Percentiles rank a stretch among this genome's conserved stretches.
These are phyloP conservation scores for Maccullochella peelii DNA, from an alignment of 2,113 vertebrate species.

Conservation along the genomic window DNA sequence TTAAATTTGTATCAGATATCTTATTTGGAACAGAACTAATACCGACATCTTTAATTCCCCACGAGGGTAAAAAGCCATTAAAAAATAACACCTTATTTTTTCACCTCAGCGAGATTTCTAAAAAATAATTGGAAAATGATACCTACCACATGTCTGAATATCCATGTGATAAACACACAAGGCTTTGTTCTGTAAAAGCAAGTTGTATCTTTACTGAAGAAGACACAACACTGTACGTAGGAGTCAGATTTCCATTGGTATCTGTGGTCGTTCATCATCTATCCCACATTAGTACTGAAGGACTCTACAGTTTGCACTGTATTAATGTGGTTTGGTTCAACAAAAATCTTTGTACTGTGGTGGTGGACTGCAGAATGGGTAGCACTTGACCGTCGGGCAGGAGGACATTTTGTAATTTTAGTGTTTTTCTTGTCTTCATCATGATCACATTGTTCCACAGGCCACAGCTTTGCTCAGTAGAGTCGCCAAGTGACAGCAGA, in stretches of 20 bases:
- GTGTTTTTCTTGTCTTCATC: not conserved
- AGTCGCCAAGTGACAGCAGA: not conserved
- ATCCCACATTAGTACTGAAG: constrained; percentile 18
- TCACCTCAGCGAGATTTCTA: not conserved
- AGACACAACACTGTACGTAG: not conserved
- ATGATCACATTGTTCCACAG: constrained; percentile 21
- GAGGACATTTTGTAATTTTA: constrained; percentile 15
- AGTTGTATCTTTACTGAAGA: not conserved
- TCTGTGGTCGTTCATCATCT: constrained; percentile 17
- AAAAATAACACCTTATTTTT: not conserved
- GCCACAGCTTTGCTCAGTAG: constrained; percentile 13
- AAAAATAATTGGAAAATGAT: not conserved
- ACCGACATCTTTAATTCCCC: not conserved
- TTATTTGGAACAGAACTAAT: not conserved
- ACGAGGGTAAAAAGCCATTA: not conserved
- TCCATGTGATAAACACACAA: not conserved
- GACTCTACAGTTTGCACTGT: constrained; percentile 5
- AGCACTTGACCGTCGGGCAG: constrained; percentile 16
- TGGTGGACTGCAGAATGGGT: not conserved
- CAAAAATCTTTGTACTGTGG: constrained; percentile 14
- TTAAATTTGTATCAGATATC: not conserved
- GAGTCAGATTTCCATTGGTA: constrained; percentile 12
- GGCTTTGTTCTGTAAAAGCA: constrained; percentile 2
- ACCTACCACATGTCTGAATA: not conserved
- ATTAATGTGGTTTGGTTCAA: constrained; percentile 26